phyloP scores from a whole-genome alignment of 2,113 vertebrate genomes.

The Paratilapia polleni region DNA sequence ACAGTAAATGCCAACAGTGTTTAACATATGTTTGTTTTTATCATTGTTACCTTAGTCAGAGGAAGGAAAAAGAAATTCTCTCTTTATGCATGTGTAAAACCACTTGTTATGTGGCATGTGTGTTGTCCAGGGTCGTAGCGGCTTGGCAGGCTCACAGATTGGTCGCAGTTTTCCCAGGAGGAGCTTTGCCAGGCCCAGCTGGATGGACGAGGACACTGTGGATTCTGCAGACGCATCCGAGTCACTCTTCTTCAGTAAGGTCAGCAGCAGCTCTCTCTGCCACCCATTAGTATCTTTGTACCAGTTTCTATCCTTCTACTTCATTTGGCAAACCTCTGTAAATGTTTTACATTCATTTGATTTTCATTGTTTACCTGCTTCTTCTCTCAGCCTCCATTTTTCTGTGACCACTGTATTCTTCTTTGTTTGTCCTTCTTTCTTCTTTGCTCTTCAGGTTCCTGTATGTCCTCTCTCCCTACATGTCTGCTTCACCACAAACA shows the following conservation, averaged over 20 bases:
- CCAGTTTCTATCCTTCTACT: neutral
- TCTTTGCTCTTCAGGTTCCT: neutral
- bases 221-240: slow-evolving; percentile 87
- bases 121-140: slow-evolving; percentile 84
- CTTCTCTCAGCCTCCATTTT: neutral
- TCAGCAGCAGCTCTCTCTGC: slow-evolving; percentile 26
- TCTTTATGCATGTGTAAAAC: neutral
- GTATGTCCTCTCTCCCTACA: neutral
- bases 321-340: neutral
- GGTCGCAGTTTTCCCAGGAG: slow-evolving; percentile 80
- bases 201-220: slow-evolving; percentile 89
- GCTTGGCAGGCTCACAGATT: slow-evolving; percentile 81
- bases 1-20: neutral
- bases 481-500: neutral
- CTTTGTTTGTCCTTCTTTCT: neutral
- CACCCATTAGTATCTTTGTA: neutral
- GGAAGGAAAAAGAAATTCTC: rapidly evolving
- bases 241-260: slow-evolving; percentile 96
- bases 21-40: neutral
- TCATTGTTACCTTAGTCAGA: neutral
- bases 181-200: slow-evolving; percentile 90
- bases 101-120: neutral
- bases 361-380: neutral
- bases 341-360: neutral
- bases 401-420: neutral